Base-by-base conservation (phyloP, 2,888 invertebrate species). In the Phortica magna region DNA sequence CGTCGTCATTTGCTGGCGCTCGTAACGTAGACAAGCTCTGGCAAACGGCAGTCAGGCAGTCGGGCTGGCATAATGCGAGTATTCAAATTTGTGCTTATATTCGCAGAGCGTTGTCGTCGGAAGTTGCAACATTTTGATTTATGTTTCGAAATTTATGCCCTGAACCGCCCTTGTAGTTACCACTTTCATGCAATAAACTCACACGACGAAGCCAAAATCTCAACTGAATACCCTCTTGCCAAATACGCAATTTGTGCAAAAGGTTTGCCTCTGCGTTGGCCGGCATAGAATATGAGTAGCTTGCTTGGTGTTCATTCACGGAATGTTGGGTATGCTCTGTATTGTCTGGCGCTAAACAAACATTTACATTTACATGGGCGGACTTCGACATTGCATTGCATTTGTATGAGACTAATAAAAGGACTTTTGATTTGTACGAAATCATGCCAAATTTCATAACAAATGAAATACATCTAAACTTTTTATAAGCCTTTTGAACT, bases 61-160 rank as follows among this genome's bases (percentile, higher is more conserved):
- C 48, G 7, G 48, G 48, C 48, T 6, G 48, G 48, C 31, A 53
- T 70, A 53, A 48, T 70, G 17, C 72, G 31, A 31, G 73, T 73
- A 73, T 73, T 73, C 73, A 73, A 73, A 73, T 73, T 61, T 72
- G 17, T 41, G 39, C 72, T 72, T 19, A 17, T 3, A 7, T 31
- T 41, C 65, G 41, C 14, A 3, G 41, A 59, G 10, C 14, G 41
- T 84, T 83, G 87, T 89, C 85, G 88, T 90, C 91, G 91, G 91
- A 91, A 91, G 91, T 91, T 85, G 87, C 88, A 89, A 87, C 85
- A 88, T 88, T 91, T 91, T 91, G 91, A 91, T 91, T 91, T 91
- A 91, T 91, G 90, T 88, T 85, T 83, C 85, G 82, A 89, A 90
- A 89, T 90, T 89, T 88, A 88, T 88, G 84, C 87, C 84, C 88